phyloP scores from a whole-genome alignment of 2,113 vertebrate species.

The Sphaerodactylus townsendi region DNA sequence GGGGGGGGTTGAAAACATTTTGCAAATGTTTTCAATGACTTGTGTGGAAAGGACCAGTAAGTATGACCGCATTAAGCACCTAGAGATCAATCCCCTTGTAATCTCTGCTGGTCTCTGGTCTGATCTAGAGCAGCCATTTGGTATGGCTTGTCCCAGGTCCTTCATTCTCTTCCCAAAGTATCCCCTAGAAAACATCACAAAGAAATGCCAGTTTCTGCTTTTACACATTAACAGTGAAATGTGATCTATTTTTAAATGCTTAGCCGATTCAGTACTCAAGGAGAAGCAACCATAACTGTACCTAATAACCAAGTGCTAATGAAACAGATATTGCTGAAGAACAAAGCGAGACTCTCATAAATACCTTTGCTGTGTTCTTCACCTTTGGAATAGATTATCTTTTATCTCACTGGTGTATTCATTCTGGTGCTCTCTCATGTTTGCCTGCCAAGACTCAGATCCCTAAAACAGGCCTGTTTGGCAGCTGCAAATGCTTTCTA shows the following conservation, averaged over 20 bases:
- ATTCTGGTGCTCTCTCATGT: slow-evolving; percentile 4
- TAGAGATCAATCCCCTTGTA: neutral
- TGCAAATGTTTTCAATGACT: too few species aligned
- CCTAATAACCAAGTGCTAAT: slow-evolving; percentile 13
- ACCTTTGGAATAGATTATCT: slow-evolving; percentile 41
- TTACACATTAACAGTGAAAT: slow-evolving; percentile 18
- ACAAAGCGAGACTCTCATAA: neutral
- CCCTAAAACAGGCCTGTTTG: slow-evolving; percentile 68
- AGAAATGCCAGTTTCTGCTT: slow-evolving; percentile 1
- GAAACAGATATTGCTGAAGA: slow-evolving; percentile 34
- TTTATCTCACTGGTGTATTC: slow-evolving; percentile 18
- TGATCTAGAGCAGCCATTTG: neutral
- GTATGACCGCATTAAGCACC: neutral
- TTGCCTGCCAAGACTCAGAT: slow-evolving; percentile 61
- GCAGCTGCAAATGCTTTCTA: slow-evolving; percentile 66
- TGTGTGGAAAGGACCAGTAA: too few species aligned
- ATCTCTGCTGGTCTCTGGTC: neutral
- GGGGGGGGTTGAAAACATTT: too few species aligned
- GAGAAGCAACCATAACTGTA: slow-evolving; percentile 15
- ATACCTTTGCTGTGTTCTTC: neutral
- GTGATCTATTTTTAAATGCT: slow-evolving; percentile 26
- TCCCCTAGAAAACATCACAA: slow-evolving; percentile 14
- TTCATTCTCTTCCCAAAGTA: neutral
- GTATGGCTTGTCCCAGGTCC: neutral
- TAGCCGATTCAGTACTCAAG: neutral